Base-by-base conservation (phyloP, 2,113 vertebrate genomes). In the Sclerurus mexicanus region DNA sequence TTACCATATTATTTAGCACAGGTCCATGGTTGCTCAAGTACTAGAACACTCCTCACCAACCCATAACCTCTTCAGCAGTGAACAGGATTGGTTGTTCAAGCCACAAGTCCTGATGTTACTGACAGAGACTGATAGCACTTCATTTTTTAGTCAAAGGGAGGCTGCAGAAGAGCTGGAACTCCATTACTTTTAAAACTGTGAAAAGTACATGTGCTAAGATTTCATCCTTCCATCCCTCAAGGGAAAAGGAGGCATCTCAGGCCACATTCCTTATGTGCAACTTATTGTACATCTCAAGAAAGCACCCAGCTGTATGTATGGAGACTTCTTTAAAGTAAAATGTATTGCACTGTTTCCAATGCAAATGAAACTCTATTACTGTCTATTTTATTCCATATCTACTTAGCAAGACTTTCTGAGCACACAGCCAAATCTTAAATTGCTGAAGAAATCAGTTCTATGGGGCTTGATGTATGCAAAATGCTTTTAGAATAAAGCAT, bases 1-100 rank as follows among this genome's bases (percentile, higher is more conserved):
- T 47, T 80, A 59, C 39, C 0, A 2, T 50, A 21, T 50, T 40
- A 53, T 50, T 44, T 90, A 47, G 18, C 14, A 50, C 6, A 3
- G 5, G 18, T 15, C 3, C 16, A 37, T 1, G 1, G 9, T 31
- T 84, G 13, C 2, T 53, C 4, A 30, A 46, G 27, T 2, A 30
- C 18, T 53, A 22, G 2, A 69, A 13, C 18, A 75, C 3, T 49
- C 5, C 10, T 55, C 14, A 66, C 21, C 9, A 78, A 16, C 37
- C 7, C 15, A 67, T 37, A 85, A 4, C 6, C 4, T 63, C 35
- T 60, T 62, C 40, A 79, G 27, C 3, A 1, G 25, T 2, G 5
- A 76, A 59, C 11, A 79, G 44, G 11, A 49, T 9, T 14, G 3
- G 22, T 3, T 64, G 16, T 56, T 87, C 10, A 72, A 87, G 33